Percentiles rank a stretch among this genome's conserved stretches.
These are phyloP conservation scores for Cylindroiulus punctatus DNA, from an alignment of 2,888 invertebrate species.

Conservation along the genomic window DNA sequence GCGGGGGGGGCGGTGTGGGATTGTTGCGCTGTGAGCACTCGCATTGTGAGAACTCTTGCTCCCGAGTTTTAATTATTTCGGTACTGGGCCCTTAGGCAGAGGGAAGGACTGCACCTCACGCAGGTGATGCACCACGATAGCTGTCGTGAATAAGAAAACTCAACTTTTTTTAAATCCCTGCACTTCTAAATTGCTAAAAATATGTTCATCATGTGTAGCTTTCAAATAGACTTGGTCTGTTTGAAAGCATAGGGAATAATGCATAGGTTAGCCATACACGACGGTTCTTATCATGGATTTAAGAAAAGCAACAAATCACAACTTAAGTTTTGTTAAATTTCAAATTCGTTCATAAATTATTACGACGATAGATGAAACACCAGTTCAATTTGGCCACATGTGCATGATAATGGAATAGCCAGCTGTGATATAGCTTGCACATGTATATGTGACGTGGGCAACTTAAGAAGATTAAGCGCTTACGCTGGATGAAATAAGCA, in stretches of 20 bases:
- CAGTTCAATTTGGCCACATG: constrained; percentile 14
- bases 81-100: neutral
- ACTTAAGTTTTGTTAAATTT: neutral
- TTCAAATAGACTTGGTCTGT: neutral
- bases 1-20: neutral
- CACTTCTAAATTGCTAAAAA: neutral
- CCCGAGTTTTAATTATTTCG: constrained; percentile 22
- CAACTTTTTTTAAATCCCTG: constrained; percentile 1
- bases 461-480: neutral
- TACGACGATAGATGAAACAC: neutral
- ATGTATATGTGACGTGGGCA: neutral
- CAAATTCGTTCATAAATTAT: neutral
- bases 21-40: neutral
- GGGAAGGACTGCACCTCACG: neutral
- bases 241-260: neutral
- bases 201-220: neutral
- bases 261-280: too few relatives aligned
- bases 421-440: neutral
- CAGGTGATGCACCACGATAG: constrained; percentile 3
- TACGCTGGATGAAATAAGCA: neutral
- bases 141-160: neutral
- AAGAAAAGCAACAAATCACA: too few relatives aligned
- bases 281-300: too few relatives aligned
- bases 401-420: neutral
- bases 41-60: neutral